Base-by-base conservation (phyloP, 2,888 invertebrate species). In the Schizotus pectinicornis region DNA sequence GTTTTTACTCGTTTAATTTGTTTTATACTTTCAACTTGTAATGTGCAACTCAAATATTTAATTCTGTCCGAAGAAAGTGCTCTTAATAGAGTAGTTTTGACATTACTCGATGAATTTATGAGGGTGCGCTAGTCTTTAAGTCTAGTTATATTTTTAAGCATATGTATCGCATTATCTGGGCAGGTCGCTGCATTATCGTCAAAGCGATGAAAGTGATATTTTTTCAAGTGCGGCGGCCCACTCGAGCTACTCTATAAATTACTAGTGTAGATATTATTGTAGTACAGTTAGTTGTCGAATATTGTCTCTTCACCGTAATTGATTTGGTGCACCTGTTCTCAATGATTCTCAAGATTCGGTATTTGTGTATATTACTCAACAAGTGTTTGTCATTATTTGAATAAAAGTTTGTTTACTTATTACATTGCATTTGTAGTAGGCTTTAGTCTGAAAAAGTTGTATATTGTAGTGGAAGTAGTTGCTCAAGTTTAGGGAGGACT, bases 61-160 rank as follows among this genome's bases (percentile, higher is more conserved):
- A 59, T 63, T 61, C 57, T 57, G 57, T 77, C 77, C 77, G 74
- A 70, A 69, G 67, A 71, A 77, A 78, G 78, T 78, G 78, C 78
- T 78, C 78, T 78, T 78, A 77, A 69, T 75, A 77, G 75, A 76
- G 74, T 74, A 75, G 74, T 67, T 70, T 67, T 64, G 68, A 65
- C 64, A 68, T 61, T 59, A 62, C 57, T 63, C 56, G 60, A 54
- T 58, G 59, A 65, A 67, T 63, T 68, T 65, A 64, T 68, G 64
- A 68, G 68, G 68, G 69, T 70, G 69, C 67, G 64, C 72, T 73
- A 74, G 74, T 71, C 59, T 33, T 59, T 56, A 59, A 52, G 51
- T 56, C 67, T 70, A 63, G 63, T 67, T 65, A 61, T 61, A 59
- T 64, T 64, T 61, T 53, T 55, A 53, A 56, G n/a, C 47, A 30